phyloP scores from a whole-genome alignment of 2,113 vertebrate genomes.

The Bubo blakistoni region DNA sequence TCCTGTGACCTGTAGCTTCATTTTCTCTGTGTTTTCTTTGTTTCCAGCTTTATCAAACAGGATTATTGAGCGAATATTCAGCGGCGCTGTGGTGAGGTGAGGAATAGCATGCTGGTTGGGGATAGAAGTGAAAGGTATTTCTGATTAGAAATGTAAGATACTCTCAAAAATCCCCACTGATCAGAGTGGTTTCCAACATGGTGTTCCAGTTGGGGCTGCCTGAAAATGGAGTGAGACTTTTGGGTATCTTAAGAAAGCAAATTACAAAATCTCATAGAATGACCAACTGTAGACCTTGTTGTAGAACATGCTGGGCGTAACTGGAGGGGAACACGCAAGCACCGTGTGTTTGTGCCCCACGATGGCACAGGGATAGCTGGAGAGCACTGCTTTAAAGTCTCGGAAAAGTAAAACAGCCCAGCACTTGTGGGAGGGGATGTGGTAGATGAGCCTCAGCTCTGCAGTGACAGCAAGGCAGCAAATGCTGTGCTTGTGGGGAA shows the following conservation, averaged over 20 bases:
- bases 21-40: slow-evolving; percentile 49
- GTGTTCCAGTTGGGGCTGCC: neutral
- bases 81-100: slow-evolving; percentile 95
- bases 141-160: neutral
- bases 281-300: neutral
- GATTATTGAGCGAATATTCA: slow-evolving; percentile 96
- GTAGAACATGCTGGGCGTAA: neutral
- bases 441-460: neutral
- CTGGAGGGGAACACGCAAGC: neutral
- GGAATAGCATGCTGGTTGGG: neutral
- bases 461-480: neutral
- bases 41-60: slow-evolving; percentile 90
- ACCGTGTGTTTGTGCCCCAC: neutral
- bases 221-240: neutral
- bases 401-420: neutral
- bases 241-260: neutral
- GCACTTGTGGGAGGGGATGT: neutral
- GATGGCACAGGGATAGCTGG: neutral
- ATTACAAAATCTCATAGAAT: neutral
- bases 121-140: neutral
- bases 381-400: neutral
- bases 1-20: slow-evolving; percentile 45
- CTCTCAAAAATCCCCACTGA: neutral
- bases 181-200: neutral
- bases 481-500: neutral